Percentiles rank a stretch among this genome's conserved stretches.
Evolutionary conservation across 2,797 vertebrate species (phyloP).

Genomic region (Sebastes minor): DNA sequence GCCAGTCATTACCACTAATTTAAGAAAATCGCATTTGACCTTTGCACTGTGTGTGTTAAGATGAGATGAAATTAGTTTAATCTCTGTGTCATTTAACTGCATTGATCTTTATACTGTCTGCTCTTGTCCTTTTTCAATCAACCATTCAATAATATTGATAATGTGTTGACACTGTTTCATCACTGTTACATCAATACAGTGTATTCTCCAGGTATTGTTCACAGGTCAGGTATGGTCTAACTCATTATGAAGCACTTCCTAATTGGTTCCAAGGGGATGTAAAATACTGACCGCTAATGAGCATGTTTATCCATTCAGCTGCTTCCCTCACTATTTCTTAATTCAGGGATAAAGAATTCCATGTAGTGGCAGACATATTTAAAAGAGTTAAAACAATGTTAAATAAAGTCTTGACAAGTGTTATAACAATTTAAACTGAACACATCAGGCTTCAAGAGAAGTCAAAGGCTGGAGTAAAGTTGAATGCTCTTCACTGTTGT

Average conservation of each 20-base stretch:
- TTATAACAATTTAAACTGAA: not conserved
- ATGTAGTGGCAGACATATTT: not conserved
- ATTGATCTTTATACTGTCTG: not conserved
- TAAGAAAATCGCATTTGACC: not conserved
- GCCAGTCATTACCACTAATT: not conserved
- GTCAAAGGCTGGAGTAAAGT: too few relatives aligned
- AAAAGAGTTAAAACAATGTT: not conserved
- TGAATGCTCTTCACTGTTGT: too few relatives aligned
- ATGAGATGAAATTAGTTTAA: not conserved
- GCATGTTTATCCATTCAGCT: not conserved
- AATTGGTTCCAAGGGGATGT: conserved; percentile 36
- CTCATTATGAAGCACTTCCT: conserved; percentile 4
- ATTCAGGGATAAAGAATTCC: not conserved
- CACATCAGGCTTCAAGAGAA: not conserved
- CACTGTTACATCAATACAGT: not conserved
- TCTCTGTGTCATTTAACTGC: not conserved
- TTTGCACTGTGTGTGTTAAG: not conserved
- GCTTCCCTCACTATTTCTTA: not conserved
- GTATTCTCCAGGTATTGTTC: not conserved
- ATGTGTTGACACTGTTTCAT: not conserved
- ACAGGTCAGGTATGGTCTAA: not conserved
- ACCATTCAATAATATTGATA: not conserved
- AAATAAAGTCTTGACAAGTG: not conserved
- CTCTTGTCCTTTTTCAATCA: not conserved
- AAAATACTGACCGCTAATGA: conserved; percentile 19